Percentiles rank a stretch among this genome's conserved stretches.
Conservation (phyloP, 2,113 vertebrate genomes). For the Lepidothrix coronata region DNA sequence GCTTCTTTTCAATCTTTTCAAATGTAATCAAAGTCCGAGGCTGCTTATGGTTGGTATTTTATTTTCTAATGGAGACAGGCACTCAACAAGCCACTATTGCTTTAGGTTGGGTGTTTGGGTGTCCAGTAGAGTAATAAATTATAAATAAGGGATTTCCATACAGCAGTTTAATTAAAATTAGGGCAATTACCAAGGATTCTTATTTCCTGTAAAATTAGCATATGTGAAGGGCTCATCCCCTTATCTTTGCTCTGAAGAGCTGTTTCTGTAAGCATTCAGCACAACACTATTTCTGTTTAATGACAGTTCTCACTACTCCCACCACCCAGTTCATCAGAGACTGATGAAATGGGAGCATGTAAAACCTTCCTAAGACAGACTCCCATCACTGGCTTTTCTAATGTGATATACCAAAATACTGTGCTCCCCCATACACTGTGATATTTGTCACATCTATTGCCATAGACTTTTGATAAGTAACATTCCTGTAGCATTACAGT, state of each 20-base stretch:
- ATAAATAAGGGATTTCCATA: background rate
- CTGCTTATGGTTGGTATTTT: background rate
- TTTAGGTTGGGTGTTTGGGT: background rate
- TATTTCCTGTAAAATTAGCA: background rate
- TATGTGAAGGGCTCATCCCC: background rate
- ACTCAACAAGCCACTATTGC: background rate
- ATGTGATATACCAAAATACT: too few species aligned
- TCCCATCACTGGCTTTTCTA: background rate
- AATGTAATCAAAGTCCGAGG: background rate
- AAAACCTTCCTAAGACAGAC: background rate
- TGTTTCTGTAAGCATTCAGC: background rate
- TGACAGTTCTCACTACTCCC: background rate
- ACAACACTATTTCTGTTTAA: background rate
- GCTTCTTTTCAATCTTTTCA: background rate
- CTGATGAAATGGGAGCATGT: background rate
- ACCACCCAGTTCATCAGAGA: background rate
- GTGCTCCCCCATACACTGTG: accelerated
- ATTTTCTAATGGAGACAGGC: background rate
- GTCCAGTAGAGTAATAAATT: background rate
- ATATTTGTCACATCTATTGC: background rate
- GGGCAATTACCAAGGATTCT: background rate
- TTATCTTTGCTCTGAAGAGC: background rate
- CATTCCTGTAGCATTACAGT: background rate
- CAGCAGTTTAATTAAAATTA: background rate
- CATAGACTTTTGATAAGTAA: background rate